Base-by-base conservation (phyloP, 1,140 invertebrate genomes). In the Vanessa tameamea region DNA sequence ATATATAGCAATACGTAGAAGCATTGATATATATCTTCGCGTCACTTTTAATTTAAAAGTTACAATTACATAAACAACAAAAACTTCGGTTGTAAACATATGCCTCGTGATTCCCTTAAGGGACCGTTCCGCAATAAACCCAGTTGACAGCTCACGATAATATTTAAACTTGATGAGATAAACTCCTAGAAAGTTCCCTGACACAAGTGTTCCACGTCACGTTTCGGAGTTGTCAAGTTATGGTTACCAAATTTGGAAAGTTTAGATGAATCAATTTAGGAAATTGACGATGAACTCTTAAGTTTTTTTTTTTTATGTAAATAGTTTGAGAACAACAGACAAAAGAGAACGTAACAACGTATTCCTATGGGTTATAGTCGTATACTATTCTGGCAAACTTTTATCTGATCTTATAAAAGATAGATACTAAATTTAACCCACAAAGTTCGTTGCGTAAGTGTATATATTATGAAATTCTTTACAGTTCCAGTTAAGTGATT, bases 121-220 rank as follows among this genome's bases (percentile, higher is more conserved):
- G 67, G 67, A 69, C 47, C 16, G 43, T 13, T 14, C 26, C 67
- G 55, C 50, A 59, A 59, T 47, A 47, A 69, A 16, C 53, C 55
- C 67, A 37, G 67, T 31, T 68, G 66, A 55, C 66, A 68, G 51
- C 53, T 37, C 16, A 59, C 53, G 67, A 59, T 69, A 69, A 69
- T 69, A 69, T 69, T 68, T 68, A 68, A 68, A 68, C 66, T 68
- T 68, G 66, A 68, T 57, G 66, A 57, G 50, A 68, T 68, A 68
- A 68, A 68, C 66, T 57, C 66, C 14, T 12, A 14, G 31, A 68
- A 68, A 57, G 51, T 68, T 57, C 7, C 66, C 8, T 51, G 65
- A 67, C 65, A 55, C 66, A 68, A 68, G 31, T 57, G 66, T 68
- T 57, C 51, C 48, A 57, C 31, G 53, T 57, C 66, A 68, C 66